Base-by-base conservation (phyloP, 2,797 vertebrate species). In the Telmatherina bonti region DNA sequence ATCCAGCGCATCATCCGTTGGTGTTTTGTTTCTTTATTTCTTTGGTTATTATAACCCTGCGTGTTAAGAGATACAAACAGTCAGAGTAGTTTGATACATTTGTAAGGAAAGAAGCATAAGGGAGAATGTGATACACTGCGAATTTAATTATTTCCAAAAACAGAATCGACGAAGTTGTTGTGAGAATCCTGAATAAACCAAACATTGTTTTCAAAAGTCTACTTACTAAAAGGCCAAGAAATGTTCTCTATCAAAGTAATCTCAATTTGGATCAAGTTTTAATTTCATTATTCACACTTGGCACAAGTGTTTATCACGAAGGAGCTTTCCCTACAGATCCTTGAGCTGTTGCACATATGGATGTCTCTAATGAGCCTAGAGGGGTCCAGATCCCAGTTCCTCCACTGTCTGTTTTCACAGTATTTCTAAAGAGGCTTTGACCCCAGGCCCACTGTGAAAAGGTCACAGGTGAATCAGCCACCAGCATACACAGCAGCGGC, bases 391-490 rank as follows among this genome's bases (percentile, higher is more conserved):
- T 78, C 77, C 74, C 7, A 71, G 62, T 82, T 72, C 79, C 81
- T 79, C 75, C 69, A 52, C 61, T 80, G 74, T 85, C 80, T 85
- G 76, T 62, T 81, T 79, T 67, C 66, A 65, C 81, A 71, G 80
- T 74, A 69, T 79, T 56, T 79, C 83, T 77, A 49, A 79, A 64
- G 62, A 82, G 66, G 78, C 84, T 81, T 54, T 77, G 86, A 89
- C 88, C 76, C 84, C 84, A 60, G 81, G 85, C 86, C 82, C 77
- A 81, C 85, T 88, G 89, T 88, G 84, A 78, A 80, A 88, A 89
- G 90, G 92, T 91, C 81, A 69, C 92, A 91, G 92, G 91, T 91
- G 89, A 92, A 70, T 89, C 81, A 71, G 77, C 74, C 73, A 51
- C 78, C 74, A 70, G 79, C 72, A 56, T 74, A 68, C 68, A 75